phyloP scores from a whole-genome alignment of 2,113 vertebrate species.

The Oncorhynchus kisutch region DNA sequence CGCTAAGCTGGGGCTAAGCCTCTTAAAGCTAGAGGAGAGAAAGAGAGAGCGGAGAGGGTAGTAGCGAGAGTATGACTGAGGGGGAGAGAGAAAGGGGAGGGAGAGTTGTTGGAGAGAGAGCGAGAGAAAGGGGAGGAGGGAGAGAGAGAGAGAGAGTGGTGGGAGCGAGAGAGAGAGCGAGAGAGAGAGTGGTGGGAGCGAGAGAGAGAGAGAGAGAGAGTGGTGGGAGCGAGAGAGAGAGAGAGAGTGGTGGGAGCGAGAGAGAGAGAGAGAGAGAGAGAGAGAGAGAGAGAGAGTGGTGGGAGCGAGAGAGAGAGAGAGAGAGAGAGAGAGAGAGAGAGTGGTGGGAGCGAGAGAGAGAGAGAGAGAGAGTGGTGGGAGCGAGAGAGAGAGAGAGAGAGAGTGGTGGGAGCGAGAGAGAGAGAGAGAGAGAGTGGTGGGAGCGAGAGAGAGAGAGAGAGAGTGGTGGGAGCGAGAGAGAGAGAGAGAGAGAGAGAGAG shows the following conservation, averaged over 20 bases:
- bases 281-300: constrained; percentile 45
- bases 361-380: too few species aligned
- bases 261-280: constrained; percentile 65
- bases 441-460: not conserved
- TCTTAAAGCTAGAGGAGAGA: constrained; percentile 86
- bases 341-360: constrained; percentile 40
- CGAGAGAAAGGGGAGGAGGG: constrained; percentile 60
- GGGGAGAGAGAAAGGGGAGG: constrained; percentile 63
- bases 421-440: too few species aligned
- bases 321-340: not conserved
- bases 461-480: constrained; percentile 45
- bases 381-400: too few species aligned
- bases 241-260: too few species aligned
- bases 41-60: constrained; percentile 54
- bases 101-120: constrained; percentile 53
- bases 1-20: constrained; percentile 84
- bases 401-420: too few species aligned
- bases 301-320: too few species aligned
- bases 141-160: constrained; percentile 41
- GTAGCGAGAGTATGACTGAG: constrained; percentile 48
- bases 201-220: too few species aligned
- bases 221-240: too few species aligned
- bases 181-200: constrained; percentile 33
- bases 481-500: too few species aligned
- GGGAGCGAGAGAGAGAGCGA: constrained; percentile 55